A percentile compares a stretch with the other conserved stretches of the same genome.
These are phyloP conservation scores for Rotaria sp. DNA, from an alignment of 2,888 invertebrate genomes.

Conservation along the genomic window DNA sequence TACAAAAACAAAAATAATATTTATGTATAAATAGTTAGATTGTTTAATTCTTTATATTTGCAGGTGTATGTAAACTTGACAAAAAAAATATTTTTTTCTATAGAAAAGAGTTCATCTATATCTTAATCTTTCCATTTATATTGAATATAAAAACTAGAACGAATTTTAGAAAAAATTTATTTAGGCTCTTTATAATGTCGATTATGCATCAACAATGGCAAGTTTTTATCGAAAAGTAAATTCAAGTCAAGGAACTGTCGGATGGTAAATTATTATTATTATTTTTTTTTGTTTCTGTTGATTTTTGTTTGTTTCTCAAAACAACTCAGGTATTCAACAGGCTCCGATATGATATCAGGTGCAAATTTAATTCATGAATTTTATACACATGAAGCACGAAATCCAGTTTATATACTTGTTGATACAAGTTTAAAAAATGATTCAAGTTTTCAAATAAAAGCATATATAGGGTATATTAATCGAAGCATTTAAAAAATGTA, in stretches of 20 bases:
- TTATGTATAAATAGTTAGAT: too few relatives aligned
- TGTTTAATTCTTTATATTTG: too few relatives aligned
- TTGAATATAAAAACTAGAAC: neutral
- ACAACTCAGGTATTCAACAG: constrained; percentile 69
- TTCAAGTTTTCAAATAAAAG: constrained; percentile 80
- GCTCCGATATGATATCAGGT: constrained; percentile 90
- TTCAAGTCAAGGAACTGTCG: constrained; percentile 83
- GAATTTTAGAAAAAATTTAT: neutral
- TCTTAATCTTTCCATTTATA: too few relatives aligned
- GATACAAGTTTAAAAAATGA: constrained; percentile 80
- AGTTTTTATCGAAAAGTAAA: constrained; percentile 87
- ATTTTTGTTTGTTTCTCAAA: neutral
- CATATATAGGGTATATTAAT: constrained; percentile 67
- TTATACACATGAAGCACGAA: constrained; percentile 83
- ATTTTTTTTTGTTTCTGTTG: neutral
- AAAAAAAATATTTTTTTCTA: too few relatives aligned
- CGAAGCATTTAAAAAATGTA: neutral
- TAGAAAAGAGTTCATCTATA: too few relatives aligned
- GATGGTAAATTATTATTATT: constrained; percentile 68
- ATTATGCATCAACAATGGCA: constrained; percentile 88
- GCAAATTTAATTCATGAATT: constrained; percentile 94
- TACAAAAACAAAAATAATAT: too few relatives aligned
- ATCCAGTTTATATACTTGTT: constrained; percentile 86
- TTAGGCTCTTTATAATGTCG: constrained; percentile 82
- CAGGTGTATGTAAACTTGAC: too few relatives aligned